Conservation (phyloP, 1,140 invertebrate species). For the Ceratosolen solmsi region DNA sequence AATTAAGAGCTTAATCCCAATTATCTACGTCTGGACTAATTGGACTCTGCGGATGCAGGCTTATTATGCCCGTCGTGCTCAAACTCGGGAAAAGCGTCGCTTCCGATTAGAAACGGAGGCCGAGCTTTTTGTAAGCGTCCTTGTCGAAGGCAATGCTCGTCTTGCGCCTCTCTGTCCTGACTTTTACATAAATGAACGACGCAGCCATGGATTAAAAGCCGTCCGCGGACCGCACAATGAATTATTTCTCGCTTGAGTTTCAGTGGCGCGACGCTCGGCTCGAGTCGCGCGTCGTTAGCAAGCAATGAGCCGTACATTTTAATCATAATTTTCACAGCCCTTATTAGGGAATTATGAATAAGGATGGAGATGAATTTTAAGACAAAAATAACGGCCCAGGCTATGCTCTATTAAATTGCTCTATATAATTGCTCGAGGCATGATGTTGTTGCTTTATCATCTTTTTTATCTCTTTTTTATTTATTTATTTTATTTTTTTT, state of each 20-base stretch:
- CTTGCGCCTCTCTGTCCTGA: neutral
- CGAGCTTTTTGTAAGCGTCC: neutral
- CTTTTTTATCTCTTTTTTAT: too few species aligned
- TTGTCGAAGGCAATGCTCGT: neutral
- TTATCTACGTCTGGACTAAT: constrained; percentile 66
- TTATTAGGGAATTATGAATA: too few species aligned
- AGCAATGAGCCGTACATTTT: neutral
- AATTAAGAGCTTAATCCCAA: constrained; percentile 65
- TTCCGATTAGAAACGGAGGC: neutral
- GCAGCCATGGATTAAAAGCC: neutral
- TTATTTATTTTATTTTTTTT: too few species aligned
- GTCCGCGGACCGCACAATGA: neutral
- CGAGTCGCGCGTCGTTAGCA: too few species aligned
- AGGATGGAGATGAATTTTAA: too few species aligned
- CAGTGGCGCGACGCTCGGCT: too few species aligned
- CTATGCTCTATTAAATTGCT: too few species aligned
- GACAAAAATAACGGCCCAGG: too few species aligned
- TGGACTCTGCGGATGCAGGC: constrained; percentile 54
- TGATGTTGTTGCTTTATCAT: too few species aligned
- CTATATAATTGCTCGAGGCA: too few species aligned
- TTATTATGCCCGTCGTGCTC: neutral
- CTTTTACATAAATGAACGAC: neutral
- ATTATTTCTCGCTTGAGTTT: neutral
- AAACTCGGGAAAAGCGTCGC: neutral
- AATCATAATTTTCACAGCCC: neutral